These are phyloP conservation scores for Phycodurus eques DNA, from an alignment of 2,113 vertebrate species.

Conservation along the genomic window DNA sequence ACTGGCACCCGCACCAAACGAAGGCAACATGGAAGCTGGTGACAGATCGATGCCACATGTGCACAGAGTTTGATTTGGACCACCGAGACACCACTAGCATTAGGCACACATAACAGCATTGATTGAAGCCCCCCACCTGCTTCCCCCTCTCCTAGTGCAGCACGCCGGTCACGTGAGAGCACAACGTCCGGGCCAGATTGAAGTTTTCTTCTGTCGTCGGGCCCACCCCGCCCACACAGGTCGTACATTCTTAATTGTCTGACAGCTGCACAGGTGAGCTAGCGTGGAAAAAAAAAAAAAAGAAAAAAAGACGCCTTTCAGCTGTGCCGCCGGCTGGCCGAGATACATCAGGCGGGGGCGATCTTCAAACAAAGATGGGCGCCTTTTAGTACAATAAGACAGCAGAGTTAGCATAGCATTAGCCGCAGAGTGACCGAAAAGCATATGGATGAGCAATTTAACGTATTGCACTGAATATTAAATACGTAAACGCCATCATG, in stretches of 20 bases:
- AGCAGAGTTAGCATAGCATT: background rate
- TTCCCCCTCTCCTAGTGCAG: conserved; percentile 42
- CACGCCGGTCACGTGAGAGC: conserved; percentile 68
- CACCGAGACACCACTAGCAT: conserved; percentile 45
- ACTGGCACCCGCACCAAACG: background rate
- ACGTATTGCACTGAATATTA: conserved; percentile 2
- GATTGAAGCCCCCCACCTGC: conserved; percentile 59
- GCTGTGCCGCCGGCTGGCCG: conserved; percentile 35
- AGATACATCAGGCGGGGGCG: background rate
- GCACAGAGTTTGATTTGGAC: conserved; percentile 30
- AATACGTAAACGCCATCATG: background rate
- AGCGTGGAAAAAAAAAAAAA: conserved; percentile 2
- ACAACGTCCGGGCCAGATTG: conserved; percentile 61
- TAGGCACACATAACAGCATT: conserved; percentile 68
- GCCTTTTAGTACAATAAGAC: background rate
- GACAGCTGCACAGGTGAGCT: conserved; percentile 68
- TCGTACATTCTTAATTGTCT: conserved; percentile 62
- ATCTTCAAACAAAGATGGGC: background rate
- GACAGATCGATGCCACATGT: conserved; percentile 29
- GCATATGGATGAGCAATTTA: background rate
- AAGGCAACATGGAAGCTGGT: background rate
- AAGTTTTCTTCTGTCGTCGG: conserved; percentile 56
- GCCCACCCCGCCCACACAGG: conserved; percentile 28
- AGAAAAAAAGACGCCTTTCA: conserved; percentile 27
- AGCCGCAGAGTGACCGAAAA: background rate